Evolutionary conservation across 2,888 invertebrate species (phyloP).

Genomic region (Cryptocheilus praepositus): DNA sequence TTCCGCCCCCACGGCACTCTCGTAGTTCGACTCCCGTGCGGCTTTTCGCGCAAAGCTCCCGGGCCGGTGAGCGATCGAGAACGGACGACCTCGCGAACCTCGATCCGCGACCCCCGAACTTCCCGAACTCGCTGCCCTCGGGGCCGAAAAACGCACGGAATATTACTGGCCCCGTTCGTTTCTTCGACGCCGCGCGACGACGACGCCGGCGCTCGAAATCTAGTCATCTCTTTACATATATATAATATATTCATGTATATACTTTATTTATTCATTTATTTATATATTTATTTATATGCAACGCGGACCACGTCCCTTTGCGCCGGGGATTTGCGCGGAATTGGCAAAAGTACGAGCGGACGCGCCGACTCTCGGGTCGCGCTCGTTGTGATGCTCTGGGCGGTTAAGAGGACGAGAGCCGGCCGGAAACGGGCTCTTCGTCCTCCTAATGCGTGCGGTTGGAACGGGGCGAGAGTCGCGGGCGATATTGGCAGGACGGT

Average conservation of each 20-base stretch:
- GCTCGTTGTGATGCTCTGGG: no score
- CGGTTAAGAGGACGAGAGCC: no score
- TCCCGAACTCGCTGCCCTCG: neutral
- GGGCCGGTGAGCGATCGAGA: conserved; percentile 8
- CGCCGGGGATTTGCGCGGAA: neutral
- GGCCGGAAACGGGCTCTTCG: no score
- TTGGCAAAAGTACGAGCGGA: neutral
- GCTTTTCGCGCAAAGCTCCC: conserved; percentile 5
- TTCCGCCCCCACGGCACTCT: no score
- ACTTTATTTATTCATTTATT: conserved; percentile 33
- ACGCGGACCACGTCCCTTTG: conserved; percentile 22
- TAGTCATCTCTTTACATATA: conserved; percentile 39
- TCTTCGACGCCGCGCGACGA: conserved; percentile 2
- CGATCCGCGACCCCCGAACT: no score
- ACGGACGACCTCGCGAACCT: no score
- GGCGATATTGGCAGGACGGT: no score
- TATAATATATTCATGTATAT: conserved; percentile 40
- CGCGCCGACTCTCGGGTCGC: no score
- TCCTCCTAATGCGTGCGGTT: no score
- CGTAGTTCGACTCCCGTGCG: no score
- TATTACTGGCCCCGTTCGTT: conserved; percentile 2
- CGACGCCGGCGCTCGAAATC: neutral
- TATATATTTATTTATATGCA: conserved; percentile 42
- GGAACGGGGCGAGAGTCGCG: no score
- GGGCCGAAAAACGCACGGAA: conserved; percentile 1